Conservation (phyloP, 2,113 vertebrate genomes). For the Engystomops pustulosus region DNA sequence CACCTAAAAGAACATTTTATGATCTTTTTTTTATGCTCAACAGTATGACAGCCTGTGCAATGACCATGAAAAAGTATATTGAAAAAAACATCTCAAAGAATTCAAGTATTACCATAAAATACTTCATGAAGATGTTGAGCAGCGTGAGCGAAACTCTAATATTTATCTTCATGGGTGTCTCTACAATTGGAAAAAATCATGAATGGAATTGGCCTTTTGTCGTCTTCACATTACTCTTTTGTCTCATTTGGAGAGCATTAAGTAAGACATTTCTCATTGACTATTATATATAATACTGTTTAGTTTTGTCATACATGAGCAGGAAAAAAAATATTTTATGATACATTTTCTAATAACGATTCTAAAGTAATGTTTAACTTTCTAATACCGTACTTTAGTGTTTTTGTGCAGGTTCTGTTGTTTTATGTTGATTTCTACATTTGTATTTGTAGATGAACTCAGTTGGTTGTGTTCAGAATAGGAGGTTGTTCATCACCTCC, state of each 20-base stretch:
- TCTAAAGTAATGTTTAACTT: no score
- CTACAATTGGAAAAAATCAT: constrained; percentile 89
- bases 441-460: no score
- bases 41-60: constrained; percentile 92
- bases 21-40: constrained; percentile 27
- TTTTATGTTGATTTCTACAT: no score
- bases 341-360: no score
- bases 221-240: constrained; percentile 87
- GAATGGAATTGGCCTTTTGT: constrained; percentile 96
- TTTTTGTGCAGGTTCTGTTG: no score
- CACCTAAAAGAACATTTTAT: no score
- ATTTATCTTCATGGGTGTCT: constrained; percentile 95
- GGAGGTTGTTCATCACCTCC: no score
- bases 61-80: constrained; percentile 97
- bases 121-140: constrained; percentile 95
- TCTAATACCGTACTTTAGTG: no score
- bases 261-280: constrained; percentile 75
- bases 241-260: constrained; percentile 86
- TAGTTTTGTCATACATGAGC: neutral
- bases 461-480: no score
- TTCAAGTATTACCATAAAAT: constrained; percentile 92
- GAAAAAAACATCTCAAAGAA: constrained; percentile 94
- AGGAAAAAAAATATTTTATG: no score
- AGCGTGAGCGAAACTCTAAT: constrained; percentile 93
- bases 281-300: neutral